Base-by-base conservation (phyloP, 2,797 vertebrate species). In the Lagorchestes hirsutus region DNA sequence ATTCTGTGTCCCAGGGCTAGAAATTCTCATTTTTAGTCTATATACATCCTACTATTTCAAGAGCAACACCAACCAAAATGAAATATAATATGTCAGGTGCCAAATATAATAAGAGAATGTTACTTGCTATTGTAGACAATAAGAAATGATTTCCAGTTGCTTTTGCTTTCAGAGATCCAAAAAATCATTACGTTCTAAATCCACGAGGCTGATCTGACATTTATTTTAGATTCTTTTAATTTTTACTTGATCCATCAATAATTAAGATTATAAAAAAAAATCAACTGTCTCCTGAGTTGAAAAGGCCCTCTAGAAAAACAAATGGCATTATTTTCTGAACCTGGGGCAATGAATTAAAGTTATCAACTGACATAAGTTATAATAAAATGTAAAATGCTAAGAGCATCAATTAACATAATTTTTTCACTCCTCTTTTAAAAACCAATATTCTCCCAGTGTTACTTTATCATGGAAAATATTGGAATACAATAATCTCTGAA, bases 71-170 rank as follows among this genome's bases (percentile, higher is more conserved):
- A 98, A 95, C 93, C 95, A 67, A 97, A 98, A 96, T 95, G 92
- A 95, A 97, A 98, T 97, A 95, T 98, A 96, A 97, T 96, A 95
- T 59, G 94, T 97, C 96, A 98, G 94, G 97, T 92, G 95, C 94
- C 96, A 97, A 96, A 97, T 95, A 97, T 52, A 74, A 92, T 62
- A 97, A 55, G 55, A 98, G 97, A 82, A 98, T 0, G 24, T n/a
- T 92, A 96, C 95, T 97, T 94, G 93, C 93, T 94, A 95, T 97
- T 94, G 93, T 94, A 96, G 94, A 56, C 96, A 97, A 97, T 97
- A 96, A 96, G 93, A 93, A 95, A 98, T 97, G 93, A 97, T 97
- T 95, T 97, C 40, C 98, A 98, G 97, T 94, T 95, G 95, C 92
- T 97, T 98, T 96, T 97, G 93, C 96, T 97, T 98, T 98, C 97